Conservation (phyloP, 2,888 invertebrate species). For the Oxyscelio sp. region DNA sequence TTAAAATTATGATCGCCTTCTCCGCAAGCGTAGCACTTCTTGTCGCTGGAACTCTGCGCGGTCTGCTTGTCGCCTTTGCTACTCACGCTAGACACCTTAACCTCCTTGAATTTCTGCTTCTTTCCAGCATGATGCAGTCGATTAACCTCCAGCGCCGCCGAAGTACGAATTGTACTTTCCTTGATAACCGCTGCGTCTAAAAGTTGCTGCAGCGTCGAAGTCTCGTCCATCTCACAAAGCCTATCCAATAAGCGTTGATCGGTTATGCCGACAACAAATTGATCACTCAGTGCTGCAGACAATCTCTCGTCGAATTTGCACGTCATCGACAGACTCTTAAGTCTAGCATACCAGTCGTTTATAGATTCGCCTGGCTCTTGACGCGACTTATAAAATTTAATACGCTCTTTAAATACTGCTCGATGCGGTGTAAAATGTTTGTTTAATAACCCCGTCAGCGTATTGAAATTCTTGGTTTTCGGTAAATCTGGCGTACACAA, state of each 20-base stretch:
- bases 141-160: slow-evolving; percentile 20
- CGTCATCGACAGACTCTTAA: neutral
- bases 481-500: neutral
- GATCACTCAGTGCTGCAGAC: too few species aligned
- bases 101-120: slow-evolving; percentile 19
- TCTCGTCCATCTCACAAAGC: slow-evolving; percentile 30
- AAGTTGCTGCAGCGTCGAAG: slow-evolving; percentile 25
- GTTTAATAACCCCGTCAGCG: neutral
- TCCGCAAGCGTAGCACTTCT: slow-evolving; percentile 38
- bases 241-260: slow-evolving; percentile 34
- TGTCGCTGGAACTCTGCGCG: neutral
- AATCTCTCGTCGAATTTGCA: neutral
- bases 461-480: slow-evolving; percentile 1
- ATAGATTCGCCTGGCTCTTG: slow-evolving; percentile 1
- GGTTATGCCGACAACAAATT: too few species aligned
- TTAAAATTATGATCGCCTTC: slow-evolving; percentile 27
- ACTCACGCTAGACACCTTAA: too few species aligned
- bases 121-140: neutral
- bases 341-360: slow-evolving; percentile 5
- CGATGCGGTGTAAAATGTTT: neutral
- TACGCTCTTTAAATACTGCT: neutral
- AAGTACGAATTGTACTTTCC: slow-evolving; percentile 27
- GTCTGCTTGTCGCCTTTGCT: neutral
- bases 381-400: neutral
- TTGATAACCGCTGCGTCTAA: slow-evolving; percentile 65